Evolutionary conservation across 2,888 invertebrate genomes (phyloP).

Genomic region (Habrosyne pyritoides): DNA sequence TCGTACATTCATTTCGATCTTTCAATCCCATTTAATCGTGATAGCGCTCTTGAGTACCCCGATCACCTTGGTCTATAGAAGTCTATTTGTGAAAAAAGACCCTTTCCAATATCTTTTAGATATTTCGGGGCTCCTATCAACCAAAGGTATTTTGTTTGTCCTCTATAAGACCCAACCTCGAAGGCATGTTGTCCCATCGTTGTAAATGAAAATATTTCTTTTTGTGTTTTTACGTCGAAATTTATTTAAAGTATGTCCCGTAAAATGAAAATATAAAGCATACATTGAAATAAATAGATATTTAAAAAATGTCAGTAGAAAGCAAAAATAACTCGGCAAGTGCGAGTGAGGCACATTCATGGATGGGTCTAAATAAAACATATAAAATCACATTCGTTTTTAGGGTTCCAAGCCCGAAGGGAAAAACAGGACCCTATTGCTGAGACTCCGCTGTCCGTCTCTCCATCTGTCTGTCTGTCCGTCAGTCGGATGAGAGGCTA

Average conservation of each 20-base stretch:
- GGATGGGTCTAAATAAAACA: too few relatives aligned
- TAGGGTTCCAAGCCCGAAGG: too few relatives aligned
- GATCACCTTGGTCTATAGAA: slow-evolving; percentile 1
- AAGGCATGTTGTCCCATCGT: neutral
- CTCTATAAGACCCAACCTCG: neutral
- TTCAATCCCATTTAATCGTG: slow-evolving; percentile 6
- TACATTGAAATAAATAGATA: too few relatives aligned
- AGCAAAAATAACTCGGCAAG: too few relatives aligned
- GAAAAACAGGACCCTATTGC: too few relatives aligned
- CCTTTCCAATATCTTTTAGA: slow-evolving; percentile 3
- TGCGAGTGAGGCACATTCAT: too few relatives aligned
- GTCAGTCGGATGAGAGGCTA: too few relatives aligned
- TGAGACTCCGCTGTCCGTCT: too few relatives aligned
- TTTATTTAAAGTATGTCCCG: neutral
- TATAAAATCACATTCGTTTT: too few relatives aligned
- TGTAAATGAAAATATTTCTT: neutral
- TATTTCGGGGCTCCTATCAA: slow-evolving; percentile 4
- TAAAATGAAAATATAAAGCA: neutral
- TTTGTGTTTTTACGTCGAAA: neutral
- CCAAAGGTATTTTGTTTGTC: slow-evolving; percentile 3
- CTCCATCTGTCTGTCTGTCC: too few relatives aligned
- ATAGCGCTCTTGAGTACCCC: slow-evolving; percentile 7
- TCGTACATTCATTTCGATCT: slow-evolving; percentile 3
- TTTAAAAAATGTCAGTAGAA: too few relatives aligned
- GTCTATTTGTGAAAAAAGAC: slow-evolving; percentile 5